Conservation (phyloP, 2,888 invertebrate species). For the Drosophila testacea region DNA sequence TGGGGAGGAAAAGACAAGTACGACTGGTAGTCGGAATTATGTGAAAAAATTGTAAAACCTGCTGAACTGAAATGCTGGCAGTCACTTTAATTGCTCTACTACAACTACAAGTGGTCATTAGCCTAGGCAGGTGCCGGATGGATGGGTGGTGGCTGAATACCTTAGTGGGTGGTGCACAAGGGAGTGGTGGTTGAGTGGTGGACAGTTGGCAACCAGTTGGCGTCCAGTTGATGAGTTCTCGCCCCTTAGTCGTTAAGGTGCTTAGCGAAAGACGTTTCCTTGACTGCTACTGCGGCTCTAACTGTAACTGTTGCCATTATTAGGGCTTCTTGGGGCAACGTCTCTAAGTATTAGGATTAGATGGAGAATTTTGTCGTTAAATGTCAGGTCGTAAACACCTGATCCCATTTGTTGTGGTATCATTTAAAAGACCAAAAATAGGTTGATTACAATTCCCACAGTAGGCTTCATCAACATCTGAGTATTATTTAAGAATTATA, state of each 20-base stretch:
- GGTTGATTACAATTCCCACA: conserved; percentile 1
- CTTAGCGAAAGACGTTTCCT: conserved; percentile 69
- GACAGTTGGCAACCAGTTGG: conserved; percentile 46
- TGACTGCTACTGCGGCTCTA: conserved; percentile 29
- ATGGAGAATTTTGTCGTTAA: conserved; percentile 24
- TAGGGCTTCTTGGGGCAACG: conserved; percentile 59
- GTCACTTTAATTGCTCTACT: conserved; percentile 73
- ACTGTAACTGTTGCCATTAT: conserved; percentile 57
- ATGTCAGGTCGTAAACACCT: conserved; percentile 36
- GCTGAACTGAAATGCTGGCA: conserved; percentile 46
- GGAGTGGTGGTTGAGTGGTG: conserved; percentile 61
- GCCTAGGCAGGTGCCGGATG: conserved; percentile 12
- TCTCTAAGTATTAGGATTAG: conserved; percentile 57
- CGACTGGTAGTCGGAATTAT: conserved; percentile 26
- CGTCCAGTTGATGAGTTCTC: conserved; percentile 41
- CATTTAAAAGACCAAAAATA: conserved; percentile 1
- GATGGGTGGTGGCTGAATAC: background rate
- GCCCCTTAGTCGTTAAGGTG: conserved; percentile 71
- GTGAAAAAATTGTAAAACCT: conserved; percentile 54
- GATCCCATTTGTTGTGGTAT: conserved; percentile 5
- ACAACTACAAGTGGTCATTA: conserved; percentile 71
- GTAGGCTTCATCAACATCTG: background rate
- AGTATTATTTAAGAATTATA: background rate
- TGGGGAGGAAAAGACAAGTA: conserved; percentile 2
- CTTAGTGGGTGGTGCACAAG: background rate